Conservation (phyloP, 2,113 vertebrate genomes). For the Acanthochromis polyacanthus region DNA sequence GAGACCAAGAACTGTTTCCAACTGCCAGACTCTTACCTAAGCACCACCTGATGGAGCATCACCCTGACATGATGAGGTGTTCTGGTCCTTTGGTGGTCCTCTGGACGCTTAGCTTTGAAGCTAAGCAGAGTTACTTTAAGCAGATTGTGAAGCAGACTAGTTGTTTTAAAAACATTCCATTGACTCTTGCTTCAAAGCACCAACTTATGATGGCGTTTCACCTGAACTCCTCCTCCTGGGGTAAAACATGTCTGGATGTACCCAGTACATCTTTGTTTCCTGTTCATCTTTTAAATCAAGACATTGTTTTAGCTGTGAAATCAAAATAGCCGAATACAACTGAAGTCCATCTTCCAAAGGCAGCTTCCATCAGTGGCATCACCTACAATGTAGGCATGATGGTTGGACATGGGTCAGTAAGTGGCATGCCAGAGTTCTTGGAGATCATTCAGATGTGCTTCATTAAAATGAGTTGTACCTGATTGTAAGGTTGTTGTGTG, state of each 20-base stretch:
- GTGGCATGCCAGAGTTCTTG: slow-evolving; percentile 34
- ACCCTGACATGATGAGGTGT: no score
- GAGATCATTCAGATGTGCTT: slow-evolving; percentile 43
- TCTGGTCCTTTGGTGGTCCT: no score
- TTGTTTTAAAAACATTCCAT: slow-evolving; percentile 16
- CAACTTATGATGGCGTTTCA: slow-evolving; percentile 4
- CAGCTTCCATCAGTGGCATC: slow-evolving; percentile 22
- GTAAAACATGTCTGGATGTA: not conserved
- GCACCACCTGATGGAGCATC: no score
- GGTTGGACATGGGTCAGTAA: no score
- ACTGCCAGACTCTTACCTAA: no score
- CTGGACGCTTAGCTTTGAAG: no score
- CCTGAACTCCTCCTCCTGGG: slow-evolving; percentile 6
- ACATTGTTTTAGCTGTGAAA: not conserved
- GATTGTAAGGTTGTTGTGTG: slow-evolving; percentile 38
- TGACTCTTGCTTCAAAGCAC: no score
- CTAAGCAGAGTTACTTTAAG: slow-evolving; percentile 10
- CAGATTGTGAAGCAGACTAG: slow-evolving; percentile 4
- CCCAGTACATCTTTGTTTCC: not conserved
- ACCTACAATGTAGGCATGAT: slow-evolving; percentile 20
- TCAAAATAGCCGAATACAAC: not conserved
- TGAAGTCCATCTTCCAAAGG: slow-evolving; percentile 4
- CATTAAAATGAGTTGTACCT: slow-evolving; percentile 20
- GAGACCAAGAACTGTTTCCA: no score
- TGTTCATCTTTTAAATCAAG: not conserved